These are phyloP conservation scores for Lycaena phlaeas DNA, from an alignment of 2,888 invertebrate genomes.

Conservation along the genomic window DNA sequence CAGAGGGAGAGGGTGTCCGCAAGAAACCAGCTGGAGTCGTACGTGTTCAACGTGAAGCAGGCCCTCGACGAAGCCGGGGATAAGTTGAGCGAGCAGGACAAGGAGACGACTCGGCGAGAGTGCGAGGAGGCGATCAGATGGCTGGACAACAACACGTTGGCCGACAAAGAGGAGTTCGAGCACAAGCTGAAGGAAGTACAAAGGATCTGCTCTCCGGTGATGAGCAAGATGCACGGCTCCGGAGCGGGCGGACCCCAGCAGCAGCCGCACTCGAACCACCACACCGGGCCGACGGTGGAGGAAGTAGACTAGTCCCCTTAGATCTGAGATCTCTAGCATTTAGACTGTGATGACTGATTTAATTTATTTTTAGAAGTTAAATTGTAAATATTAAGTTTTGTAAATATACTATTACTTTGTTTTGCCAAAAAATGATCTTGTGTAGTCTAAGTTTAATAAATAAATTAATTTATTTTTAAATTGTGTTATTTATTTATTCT, in stretches of 20 bases:
- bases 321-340: neutral
- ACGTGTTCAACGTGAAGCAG: slow-evolving; percentile 80
- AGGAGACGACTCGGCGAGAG: slow-evolving; percentile 60
- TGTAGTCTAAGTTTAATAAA: no score
- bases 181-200: slow-evolving; percentile 74
- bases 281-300: slow-evolving; percentile 21
- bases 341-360: neutral
- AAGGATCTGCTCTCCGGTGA: slow-evolving; percentile 68
- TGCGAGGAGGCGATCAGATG: slow-evolving; percentile 78
- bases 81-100: slow-evolving; percentile 77
- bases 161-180: slow-evolving; percentile 77
- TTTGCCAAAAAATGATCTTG: no score
- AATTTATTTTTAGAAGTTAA: neutral
- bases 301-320: slow-evolving; percentile 20
- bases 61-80: slow-evolving; percentile 75
- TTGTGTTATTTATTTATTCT: no score
- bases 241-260: slow-evolving; percentile 27
- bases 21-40: slow-evolving; percentile 81
- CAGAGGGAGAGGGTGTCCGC: slow-evolving; percentile 78
- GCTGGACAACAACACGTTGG: slow-evolving; percentile 79
- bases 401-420: neutral
- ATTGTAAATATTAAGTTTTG: no score
- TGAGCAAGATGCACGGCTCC: slow-evolving; percentile 74
- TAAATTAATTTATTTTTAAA: no score
- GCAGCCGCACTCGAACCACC: slow-evolving; percentile 3